These are phyloP conservation scores for Amphipyra tragopoginis DNA, from an alignment of 2,888 invertebrate genomes.

Conservation along the genomic window DNA sequence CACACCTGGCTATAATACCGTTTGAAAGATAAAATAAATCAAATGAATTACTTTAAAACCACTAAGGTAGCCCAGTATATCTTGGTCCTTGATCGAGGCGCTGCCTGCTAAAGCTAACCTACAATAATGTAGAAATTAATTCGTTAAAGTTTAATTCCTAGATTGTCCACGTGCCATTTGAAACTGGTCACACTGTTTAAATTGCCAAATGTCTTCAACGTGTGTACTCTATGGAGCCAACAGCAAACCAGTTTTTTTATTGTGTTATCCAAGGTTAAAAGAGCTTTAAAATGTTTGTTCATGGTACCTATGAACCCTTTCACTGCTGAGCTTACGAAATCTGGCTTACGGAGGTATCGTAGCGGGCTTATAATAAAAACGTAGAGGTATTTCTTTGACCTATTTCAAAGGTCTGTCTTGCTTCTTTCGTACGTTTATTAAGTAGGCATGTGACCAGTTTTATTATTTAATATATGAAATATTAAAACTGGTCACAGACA, in stretches of 20 bases:
- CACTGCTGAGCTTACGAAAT: constrained; percentile 37
- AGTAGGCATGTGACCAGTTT: no score
- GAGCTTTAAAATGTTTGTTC: constrained; percentile 12
- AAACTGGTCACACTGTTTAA: background rate
- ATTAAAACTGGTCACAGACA: no score
- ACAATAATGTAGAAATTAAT: background rate
- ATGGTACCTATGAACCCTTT: constrained; percentile 44
- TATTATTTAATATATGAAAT: no score
- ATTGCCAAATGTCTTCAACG: constrained; percentile 30
- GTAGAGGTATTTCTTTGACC: no score
- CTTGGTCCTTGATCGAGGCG: background rate
- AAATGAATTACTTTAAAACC: constrained; percentile 8
- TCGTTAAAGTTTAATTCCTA: background rate
- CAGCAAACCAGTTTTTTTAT: constrained; percentile 40
- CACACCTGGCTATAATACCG: constrained; percentile 25
- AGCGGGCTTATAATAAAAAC: background rate
- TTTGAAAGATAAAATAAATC: constrained; percentile 30
- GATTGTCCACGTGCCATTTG: background rate
- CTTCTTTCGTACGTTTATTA: no score
- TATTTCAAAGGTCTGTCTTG: no score
- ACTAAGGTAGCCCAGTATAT: background rate
- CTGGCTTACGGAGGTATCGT: background rate
- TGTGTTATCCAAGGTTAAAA: constrained; percentile 33
- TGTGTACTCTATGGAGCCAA: constrained; percentile 7
- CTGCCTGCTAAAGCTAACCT: background rate